These are phyloP conservation scores for Dasyornis broadbenti DNA, from an alignment of 2,113 vertebrate genomes.

Conservation along the genomic window DNA sequence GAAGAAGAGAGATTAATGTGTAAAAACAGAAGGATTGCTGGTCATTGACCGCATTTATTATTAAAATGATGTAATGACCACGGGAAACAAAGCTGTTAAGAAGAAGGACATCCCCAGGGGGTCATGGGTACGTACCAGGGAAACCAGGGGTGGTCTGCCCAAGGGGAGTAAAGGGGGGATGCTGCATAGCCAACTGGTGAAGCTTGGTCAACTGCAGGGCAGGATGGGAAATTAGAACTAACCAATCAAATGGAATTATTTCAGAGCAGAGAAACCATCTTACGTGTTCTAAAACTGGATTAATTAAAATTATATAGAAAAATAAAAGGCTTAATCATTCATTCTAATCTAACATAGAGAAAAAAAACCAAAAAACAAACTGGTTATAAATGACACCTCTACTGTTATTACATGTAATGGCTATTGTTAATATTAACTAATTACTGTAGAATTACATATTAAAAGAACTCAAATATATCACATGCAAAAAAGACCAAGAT, in stretches of 20 bases:
- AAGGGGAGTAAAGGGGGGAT: conserved; percentile 97
- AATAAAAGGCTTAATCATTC: conserved; percentile 49
- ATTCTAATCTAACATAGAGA: conserved; percentile 49
- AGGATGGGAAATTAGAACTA: conserved; percentile 98
- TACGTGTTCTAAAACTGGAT: conserved; percentile 75
- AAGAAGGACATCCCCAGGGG: conserved; percentile 88
- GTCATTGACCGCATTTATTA: conserved; percentile 73
- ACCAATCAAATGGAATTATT: conserved; percentile 95
- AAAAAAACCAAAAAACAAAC: background rate
- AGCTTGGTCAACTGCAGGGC: conserved; percentile 99
- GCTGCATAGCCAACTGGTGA: conserved; percentile 99
- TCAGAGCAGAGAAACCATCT: conserved; percentile 88
- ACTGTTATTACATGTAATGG: conserved; percentile 66
- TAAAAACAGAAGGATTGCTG: conserved; percentile 59
- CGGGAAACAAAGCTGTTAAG: conserved; percentile 81
- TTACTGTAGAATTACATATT: conserved; percentile 51
- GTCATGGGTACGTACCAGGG: conserved; percentile 95
- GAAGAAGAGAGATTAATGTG: conserved; percentile 54
- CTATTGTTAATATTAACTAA: conserved; percentile 67
- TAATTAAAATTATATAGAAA: conserved; percentile 67
- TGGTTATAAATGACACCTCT: conserved; percentile 62
- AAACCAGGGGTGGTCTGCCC: conserved; percentile 98
- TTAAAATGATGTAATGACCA: conserved; percentile 79
- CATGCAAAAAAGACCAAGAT: conserved; percentile 54
- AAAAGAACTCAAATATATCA: conserved; percentile 53